Evolutionary conservation across 1,140 invertebrate species (phyloP), one percentile per base, ranked within the genome.

Genomic region (Carcinoscorpius rotundicauda): DNA sequence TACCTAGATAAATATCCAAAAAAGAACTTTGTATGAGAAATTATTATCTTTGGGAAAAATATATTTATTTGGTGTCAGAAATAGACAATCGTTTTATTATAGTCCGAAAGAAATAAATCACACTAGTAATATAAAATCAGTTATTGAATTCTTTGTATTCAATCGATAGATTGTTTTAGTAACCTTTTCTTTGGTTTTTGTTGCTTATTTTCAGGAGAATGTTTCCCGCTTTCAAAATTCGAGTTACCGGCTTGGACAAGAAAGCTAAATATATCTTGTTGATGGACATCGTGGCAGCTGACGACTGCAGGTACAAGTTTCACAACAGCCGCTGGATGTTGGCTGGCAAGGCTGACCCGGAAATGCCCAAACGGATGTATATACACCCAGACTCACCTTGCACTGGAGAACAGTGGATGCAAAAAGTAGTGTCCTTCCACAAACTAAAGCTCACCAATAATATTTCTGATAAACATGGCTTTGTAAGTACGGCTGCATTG

Each of bases 361-460:
- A 98, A 83, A 98, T 98, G 95, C 94, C 94, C 68, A 98, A 98
- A 81, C 83, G 94, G 79, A 97, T 98, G 93, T 98, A 98, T 84
- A 98, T 98, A 72, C 96, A 98, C 81, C 95, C 95, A 11, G 96
- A 98, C 78, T 96, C 92, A 51, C 96, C 96, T 3, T 91, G 88
- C 65, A 97, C 94, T 49, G 96, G 96, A n/a, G 95, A 98, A 79
- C 94, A 98, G 78, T 98, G 96, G 96, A 98, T 98, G 95, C 94
- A 98, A 82, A 98, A 98, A 82, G 90, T 97, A 63, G 93, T 98
- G 70, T 97, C 93, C 75, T 98, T 98, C 83, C 96, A 98, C 82
- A 98, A 98, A 78, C 85, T 98, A 73, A 98, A 98, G 80, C 83
- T 98, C 72, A 98, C 94, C 75, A 98, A 98, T 83, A 98, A 98